These are phyloP conservation scores for Pipa parva DNA, from an alignment of 2,113 vertebrate species.

Conservation along the genomic window DNA sequence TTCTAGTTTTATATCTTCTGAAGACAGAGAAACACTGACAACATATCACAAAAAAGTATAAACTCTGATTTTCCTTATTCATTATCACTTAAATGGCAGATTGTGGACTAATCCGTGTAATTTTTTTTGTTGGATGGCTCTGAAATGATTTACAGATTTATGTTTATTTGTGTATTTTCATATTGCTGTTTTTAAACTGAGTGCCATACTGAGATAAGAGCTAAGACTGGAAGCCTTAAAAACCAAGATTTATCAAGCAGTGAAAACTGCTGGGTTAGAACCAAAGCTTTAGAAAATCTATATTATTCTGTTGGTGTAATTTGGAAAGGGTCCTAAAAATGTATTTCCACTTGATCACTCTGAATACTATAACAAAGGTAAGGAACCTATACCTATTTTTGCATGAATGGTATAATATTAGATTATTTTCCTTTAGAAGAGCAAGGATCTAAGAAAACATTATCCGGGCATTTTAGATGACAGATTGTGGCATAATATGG, in stretches of 20 bases:
- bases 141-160: background rate
- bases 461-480: too few relatives aligned
- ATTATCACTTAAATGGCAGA: background rate
- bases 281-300: background rate
- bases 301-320: background rate
- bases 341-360: background rate
- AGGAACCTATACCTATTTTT: too few relatives aligned
- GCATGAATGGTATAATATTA: too few relatives aligned
- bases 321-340: background rate
- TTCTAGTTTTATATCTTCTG: background rate
- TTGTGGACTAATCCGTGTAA: background rate
- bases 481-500: too few relatives aligned
- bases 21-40: background rate
- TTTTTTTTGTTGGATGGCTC: background rate
- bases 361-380: background rate
- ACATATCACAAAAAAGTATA: background rate
- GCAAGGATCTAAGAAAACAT: too few relatives aligned
- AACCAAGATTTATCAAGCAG: background rate
- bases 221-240: background rate
- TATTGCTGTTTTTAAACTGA: background rate
- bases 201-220: background rate
- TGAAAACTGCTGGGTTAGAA: background rate
- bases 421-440: too few relatives aligned
- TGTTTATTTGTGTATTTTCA: background rate
- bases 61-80: background rate